These are phyloP conservation scores for Ahaetulla prasina DNA, from an alignment of 2,113 vertebrate genomes.

Conservation along the genomic window DNA sequence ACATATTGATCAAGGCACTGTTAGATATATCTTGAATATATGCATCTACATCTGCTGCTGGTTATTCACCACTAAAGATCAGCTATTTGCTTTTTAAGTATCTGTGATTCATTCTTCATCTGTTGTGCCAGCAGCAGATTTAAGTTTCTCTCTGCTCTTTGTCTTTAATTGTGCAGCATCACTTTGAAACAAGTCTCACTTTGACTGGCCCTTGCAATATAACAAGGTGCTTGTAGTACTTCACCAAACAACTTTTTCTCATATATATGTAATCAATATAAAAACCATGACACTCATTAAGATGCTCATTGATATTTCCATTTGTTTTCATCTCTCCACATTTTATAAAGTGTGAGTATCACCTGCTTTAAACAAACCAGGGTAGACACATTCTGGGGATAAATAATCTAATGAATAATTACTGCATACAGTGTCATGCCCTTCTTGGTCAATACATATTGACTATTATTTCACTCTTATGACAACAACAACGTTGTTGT, in stretches of 20 bases:
- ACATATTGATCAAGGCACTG: background rate
- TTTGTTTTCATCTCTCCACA: background rate
- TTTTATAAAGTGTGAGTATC: slow-evolving; percentile 7
- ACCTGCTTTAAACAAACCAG: slow-evolving; percentile 34
- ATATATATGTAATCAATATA: background rate
- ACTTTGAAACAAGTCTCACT: background rate
- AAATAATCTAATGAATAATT: slow-evolving; percentile 14
- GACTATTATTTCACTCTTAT: background rate
- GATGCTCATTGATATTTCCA: background rate
- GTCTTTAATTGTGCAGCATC: background rate
- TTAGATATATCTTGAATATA: background rate
- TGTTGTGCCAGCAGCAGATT: background rate
- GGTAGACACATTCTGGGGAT: slow-evolving; percentile 13
- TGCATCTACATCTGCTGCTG: background rate
- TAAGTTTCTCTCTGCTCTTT: background rate
- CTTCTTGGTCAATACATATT: slow-evolving; percentile 14
- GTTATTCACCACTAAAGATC: background rate
- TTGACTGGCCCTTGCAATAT: background rate
- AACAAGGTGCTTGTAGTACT: background rate
- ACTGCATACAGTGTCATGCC: background rate
- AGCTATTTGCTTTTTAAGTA: background rate
- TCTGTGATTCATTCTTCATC: background rate
- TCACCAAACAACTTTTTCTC: background rate
- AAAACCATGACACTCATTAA: slow-evolving; percentile 19
- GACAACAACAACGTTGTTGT: too few species aligned